Conservation (phyloP, 2,113 vertebrate species). For the Apaloderma vittatum region DNA sequence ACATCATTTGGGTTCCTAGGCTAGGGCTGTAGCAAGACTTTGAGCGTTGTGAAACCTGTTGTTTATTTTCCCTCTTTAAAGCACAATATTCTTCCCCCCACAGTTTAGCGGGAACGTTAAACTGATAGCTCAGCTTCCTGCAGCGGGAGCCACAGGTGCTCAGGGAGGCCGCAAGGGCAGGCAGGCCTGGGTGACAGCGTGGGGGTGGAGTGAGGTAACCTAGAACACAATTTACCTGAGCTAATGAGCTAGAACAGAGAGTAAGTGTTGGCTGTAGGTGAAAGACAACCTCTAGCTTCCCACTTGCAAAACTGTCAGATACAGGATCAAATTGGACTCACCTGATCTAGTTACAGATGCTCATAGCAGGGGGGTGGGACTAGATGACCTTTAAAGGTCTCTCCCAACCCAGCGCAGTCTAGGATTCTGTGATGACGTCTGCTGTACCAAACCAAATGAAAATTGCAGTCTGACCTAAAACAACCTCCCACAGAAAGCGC, state of each 20-base stretch:
- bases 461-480: not conserved
- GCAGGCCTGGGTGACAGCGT: not conserved
- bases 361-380: too few relatives aligned
- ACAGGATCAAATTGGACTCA: fast-evolving
- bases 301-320: not conserved
- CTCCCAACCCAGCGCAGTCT: not conserved
- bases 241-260: not conserved
- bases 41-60: not conserved
- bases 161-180: not conserved
- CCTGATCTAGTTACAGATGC: too few relatives aligned
- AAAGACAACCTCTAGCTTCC: not conserved
- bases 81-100: not conserved
- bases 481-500: not conserved
- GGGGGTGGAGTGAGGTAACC: not conserved
- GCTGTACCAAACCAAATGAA: not conserved
- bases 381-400: too few relatives aligned
- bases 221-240: not conserved
- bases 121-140: not conserved
- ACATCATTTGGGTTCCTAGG: not conserved
- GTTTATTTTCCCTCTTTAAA: not conserved
- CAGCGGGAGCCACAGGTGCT: not conserved
- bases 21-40: not conserved
- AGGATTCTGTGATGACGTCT: not conserved
- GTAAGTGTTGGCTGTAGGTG: not conserved
- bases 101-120: not conserved